These are phyloP conservation scores for Misgurnus mizolepis DNA, from an alignment of 2,113 vertebrate species.

Conservation along the genomic window DNA sequence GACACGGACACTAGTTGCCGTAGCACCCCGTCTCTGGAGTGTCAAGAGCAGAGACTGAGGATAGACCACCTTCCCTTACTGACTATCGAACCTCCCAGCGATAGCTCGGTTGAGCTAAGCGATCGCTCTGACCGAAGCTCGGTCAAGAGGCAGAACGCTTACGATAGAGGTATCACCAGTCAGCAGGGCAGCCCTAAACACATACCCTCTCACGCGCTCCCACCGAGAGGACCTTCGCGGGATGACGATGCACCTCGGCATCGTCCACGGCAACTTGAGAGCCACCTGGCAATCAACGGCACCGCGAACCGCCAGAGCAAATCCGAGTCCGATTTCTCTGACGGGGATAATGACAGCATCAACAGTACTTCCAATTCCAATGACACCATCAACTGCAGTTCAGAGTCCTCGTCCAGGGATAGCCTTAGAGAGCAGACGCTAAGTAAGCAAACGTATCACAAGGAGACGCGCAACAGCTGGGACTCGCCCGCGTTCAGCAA, in stretches of 20 bases:
- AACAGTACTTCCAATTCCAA: constrained; percentile 99
- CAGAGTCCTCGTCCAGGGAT: constrained; percentile 92
- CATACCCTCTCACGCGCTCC: constrained; percentile 75
- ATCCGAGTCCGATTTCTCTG: constrained; percentile 94
- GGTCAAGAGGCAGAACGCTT: constrained; percentile 83
- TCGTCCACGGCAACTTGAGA: constrained; percentile 82
- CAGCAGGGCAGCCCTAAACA: constrained; percentile 90
- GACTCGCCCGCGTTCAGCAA: constrained; percentile 98
- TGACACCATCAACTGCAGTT: constrained; percentile 97
- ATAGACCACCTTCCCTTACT: constrained; percentile 89
- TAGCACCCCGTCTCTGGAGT: constrained; percentile 90
- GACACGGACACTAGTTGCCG: constrained; percentile 90
- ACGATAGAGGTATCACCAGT: constrained; percentile 78
- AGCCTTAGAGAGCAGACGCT: constrained; percentile 93
- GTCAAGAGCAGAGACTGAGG: constrained; percentile 84
- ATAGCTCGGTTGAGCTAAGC: constrained; percentile 92
- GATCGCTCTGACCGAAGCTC: constrained; percentile 92
- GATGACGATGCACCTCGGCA: constrained; percentile 83
- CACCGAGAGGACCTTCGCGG: constrained; percentile 79
- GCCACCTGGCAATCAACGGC: constrained; percentile 92
- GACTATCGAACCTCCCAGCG: constrained; percentile 93
- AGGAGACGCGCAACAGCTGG: constrained; percentile 97
- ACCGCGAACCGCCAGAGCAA: constrained; percentile 91
- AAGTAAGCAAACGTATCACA: constrained; percentile 98
- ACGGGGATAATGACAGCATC: constrained; percentile 95